Percentiles rank a stretch among this genome's conserved stretches.
Conservation (phyloP, 1,140 invertebrate genomes). For the Tetragnatha versicolor region DNA sequence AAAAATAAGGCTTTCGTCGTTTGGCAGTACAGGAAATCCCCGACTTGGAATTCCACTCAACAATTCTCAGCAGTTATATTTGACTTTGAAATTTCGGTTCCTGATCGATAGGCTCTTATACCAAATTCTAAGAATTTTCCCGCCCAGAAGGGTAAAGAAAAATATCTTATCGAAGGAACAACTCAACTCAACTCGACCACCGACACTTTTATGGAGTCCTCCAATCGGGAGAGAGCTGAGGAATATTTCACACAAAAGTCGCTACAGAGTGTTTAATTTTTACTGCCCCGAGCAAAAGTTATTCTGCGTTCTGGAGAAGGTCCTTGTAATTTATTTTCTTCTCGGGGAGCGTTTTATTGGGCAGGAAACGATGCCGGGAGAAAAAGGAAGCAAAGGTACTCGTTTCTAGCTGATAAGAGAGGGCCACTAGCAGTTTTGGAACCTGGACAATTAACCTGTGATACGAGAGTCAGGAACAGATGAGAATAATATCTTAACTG, state of each 20-base stretch:
- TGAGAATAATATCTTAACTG: too few relatives aligned
- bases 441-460: too few relatives aligned
- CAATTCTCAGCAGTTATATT: background rate
- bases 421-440: too few relatives aligned
- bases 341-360: background rate
- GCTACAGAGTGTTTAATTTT: constrained; percentile 22
- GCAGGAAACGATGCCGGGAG: background rate
- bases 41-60: background rate
- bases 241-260: constrained; percentile 11
- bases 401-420: too few relatives aligned
- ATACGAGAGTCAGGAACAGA: too few relatives aligned
- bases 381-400: background rate
- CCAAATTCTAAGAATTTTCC: background rate
- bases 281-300: background rate
- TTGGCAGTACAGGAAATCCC: background rate
- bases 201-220: constrained; percentile 20
- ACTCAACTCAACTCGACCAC: constrained; percentile 5
- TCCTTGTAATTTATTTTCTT: constrained; percentile 1
- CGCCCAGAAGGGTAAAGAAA: background rate
- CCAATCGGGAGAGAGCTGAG: background rate
- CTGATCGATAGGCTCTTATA: constrained; percentile 9
- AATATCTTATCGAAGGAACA: constrained; percentile 27
- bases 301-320: background rate
- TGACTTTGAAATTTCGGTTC: constrained; percentile 31
- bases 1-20: too few relatives aligned